phyloP scores from a whole-genome alignment of 2,797 vertebrate species.

The Anabas testudineus region DNA sequence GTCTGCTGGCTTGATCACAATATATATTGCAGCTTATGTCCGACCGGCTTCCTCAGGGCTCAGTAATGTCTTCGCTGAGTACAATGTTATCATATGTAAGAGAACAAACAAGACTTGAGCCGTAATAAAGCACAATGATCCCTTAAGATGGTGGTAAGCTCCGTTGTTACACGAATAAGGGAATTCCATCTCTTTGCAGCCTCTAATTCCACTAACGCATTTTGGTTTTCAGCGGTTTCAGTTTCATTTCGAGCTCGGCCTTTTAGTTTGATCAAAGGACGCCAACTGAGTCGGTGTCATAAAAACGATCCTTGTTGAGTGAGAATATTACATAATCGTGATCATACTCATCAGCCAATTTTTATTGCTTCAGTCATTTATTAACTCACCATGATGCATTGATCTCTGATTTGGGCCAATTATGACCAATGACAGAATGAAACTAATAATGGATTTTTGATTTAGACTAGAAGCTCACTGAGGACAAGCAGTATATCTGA shows the following conservation, averaged over 20 bases:
- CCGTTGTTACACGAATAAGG: slow-evolving; percentile 5
- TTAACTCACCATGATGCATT: slow-evolving; percentile 55
- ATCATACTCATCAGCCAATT: slow-evolving; percentile 58
- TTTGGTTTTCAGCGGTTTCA: slow-evolving; percentile 14
- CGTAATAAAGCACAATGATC: neutral
- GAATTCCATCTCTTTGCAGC: neutral
- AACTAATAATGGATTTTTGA: slow-evolving; percentile 73
- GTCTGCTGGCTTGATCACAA: neutral
- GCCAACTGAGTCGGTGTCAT: slow-evolving; percentile 17
- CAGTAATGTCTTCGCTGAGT: neutral
- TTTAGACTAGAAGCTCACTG: slow-evolving; percentile 56
- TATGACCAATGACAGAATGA: slow-evolving; percentile 65
- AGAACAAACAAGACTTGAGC: neutral
- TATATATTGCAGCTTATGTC: neutral
- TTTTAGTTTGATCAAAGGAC: slow-evolving; percentile 42
- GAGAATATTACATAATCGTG: slow-evolving; percentile 57
- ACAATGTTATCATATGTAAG: neutral
- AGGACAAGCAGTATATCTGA: slow-evolving; percentile 59
- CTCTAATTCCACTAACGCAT: neutral
- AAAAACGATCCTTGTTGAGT: slow-evolving; percentile 43
- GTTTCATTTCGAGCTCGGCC: slow-evolving; percentile 25
- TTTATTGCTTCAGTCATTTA: slow-evolving; percentile 64
- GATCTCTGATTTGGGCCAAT: slow-evolving; percentile 64
- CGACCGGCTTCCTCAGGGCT: neutral
- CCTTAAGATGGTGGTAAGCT: neutral